Conservation (phyloP, 2,113 vertebrate genomes). For the Hemiscyllium ocellatum region DNA sequence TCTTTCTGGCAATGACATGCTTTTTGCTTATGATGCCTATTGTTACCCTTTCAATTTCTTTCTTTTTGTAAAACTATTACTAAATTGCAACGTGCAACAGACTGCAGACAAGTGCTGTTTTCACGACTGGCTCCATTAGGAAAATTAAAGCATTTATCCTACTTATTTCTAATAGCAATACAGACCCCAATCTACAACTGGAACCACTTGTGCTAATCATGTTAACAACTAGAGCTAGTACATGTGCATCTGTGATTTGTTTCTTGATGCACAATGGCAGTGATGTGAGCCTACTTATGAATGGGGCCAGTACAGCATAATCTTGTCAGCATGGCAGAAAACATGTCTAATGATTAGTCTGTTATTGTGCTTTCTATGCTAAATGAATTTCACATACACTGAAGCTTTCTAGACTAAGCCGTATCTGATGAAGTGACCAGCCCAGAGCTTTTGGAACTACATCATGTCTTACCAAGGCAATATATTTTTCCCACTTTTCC, state of each 20-base stretch:
- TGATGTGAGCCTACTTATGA: not conserved
- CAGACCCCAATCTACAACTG: not conserved
- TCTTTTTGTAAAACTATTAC: not conserved
- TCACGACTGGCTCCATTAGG: not conserved
- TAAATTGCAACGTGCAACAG: not conserved
- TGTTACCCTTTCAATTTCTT: not conserved
- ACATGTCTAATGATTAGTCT: not conserved
- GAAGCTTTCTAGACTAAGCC: not conserved
- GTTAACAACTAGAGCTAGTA: not conserved
- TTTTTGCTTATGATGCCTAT: not conserved
- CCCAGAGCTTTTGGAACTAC: not conserved
- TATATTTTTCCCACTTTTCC: not conserved
- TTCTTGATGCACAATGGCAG: not conserved
- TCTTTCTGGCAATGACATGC: not conserved
- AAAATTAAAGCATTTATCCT: not conserved
- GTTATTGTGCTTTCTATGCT: not conserved
- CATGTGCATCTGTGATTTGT: not conserved
- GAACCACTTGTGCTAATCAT: not conserved
- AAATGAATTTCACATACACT: not conserved
- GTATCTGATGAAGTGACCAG: not conserved
- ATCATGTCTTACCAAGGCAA: not conserved
- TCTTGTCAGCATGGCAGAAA: not conserved
- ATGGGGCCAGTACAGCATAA: not conserved
- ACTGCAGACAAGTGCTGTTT: not conserved
- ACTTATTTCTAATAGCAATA: not conserved